Evolutionary conservation across 1,140 invertebrate species (phyloP).

Genomic region (Trichonephila inaurata): DNA sequence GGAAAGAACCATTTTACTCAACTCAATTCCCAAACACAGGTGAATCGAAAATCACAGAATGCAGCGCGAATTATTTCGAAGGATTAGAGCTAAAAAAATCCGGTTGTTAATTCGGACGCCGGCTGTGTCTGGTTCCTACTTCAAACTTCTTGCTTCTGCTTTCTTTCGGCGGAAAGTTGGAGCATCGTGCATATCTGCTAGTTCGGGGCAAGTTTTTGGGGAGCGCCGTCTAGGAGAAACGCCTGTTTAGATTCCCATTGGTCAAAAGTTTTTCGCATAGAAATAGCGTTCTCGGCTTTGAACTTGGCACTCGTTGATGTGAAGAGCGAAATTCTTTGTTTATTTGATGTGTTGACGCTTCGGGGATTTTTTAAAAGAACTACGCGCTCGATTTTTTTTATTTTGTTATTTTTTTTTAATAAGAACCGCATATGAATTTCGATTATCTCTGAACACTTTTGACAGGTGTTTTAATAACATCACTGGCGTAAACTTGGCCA

Average conservation of each 20-base stretch:
- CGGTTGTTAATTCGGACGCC: background rate
- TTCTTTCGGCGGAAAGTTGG: background rate
- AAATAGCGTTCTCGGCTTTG: background rate
- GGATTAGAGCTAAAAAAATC: background rate
- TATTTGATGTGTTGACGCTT: constrained; percentile 17
- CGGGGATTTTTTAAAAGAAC: constrained; percentile 8
- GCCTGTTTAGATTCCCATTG: constrained; percentile 33
- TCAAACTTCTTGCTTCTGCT: constrained; percentile 28
- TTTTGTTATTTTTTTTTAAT: background rate
- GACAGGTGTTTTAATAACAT: background rate
- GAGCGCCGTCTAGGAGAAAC: constrained; percentile 58
- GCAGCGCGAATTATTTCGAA: background rate
- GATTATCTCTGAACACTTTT: background rate
- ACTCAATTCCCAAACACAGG: constrained; percentile 10
- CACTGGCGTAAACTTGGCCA: background rate
- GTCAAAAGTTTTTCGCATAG: constrained; percentile 29
- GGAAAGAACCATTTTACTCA: background rate
- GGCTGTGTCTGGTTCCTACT: constrained; percentile 16
- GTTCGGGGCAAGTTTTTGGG: constrained; percentile 20
- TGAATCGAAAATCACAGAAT: constrained; percentile 3
- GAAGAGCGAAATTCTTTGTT: background rate
- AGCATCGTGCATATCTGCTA: background rate
- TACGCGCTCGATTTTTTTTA: background rate
- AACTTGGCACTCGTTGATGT: background rate
- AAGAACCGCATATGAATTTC: background rate